Conservation (phyloP, 1,140 invertebrate genomes). For the Oncopeltus fasciatus region DNA sequence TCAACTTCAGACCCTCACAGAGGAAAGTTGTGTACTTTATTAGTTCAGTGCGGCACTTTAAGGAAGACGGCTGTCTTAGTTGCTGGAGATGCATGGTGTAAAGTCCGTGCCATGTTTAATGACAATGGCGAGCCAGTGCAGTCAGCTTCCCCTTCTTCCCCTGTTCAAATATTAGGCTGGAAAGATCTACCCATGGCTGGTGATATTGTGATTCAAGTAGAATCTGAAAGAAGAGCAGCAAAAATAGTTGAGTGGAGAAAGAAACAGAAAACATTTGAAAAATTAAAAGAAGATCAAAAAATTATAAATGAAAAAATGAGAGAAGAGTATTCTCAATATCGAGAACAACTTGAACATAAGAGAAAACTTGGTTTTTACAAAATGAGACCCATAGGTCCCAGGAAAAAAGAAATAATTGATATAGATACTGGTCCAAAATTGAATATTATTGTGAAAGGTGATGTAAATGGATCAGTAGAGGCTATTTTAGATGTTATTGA, state of each 20-base stretch:
- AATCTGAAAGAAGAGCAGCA: constrained; percentile 54
- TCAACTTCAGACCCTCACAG: constrained; percentile 53
- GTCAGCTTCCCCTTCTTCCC: constrained; percentile 59
- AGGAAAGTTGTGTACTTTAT: constrained; percentile 72
- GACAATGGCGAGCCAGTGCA: constrained; percentile 44
- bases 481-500: constrained; percentile 84
- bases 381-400: constrained; percentile 33
- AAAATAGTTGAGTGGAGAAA: constrained; percentile 52
- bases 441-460: constrained; percentile 41
- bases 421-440: constrained; percentile 34
- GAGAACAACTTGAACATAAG: constrained; percentile 43
- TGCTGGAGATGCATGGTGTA: constrained; percentile 65
- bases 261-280: constrained; percentile 38
- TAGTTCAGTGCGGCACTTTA: constrained; percentile 82
- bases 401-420: constrained; percentile 35
- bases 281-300: constrained; percentile 43
- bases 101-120: constrained; percentile 75
- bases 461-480: constrained; percentile 83
- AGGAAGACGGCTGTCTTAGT: constrained; percentile 68
- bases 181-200: constrained; percentile 72
- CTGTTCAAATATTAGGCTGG: constrained; percentile 84
- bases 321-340: constrained; percentile 49
- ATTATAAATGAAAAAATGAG: constrained; percentile 50
- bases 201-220: constrained; percentile 70
- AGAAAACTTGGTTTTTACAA: constrained; percentile 38